Percentiles rank a stretch among this genome's conserved stretches.
Conservation (phyloP, 1,140 invertebrate genomes). For the Galleria mellonella region DNA sequence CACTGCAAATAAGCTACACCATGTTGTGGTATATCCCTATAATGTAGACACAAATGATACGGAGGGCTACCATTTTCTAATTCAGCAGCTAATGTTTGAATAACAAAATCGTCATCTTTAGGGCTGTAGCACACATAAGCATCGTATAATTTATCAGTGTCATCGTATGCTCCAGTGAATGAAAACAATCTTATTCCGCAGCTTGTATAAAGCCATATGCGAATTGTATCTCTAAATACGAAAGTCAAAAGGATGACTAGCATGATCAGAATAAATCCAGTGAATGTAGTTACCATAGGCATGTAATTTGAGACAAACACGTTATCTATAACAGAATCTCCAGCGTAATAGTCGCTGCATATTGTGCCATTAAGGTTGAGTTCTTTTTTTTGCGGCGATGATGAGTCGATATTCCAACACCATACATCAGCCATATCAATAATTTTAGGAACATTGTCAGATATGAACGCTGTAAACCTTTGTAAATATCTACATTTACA, state of each 20-base stretch:
- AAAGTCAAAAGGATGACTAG: slow-evolving; percentile 84
- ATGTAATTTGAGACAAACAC: slow-evolving; percentile 89
- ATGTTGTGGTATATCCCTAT: slow-evolving; percentile 84
- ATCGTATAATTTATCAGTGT: slow-evolving; percentile 92
- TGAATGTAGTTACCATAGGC: slow-evolving; percentile 85
- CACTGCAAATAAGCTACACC: slow-evolving; percentile 81
- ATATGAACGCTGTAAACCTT: slow-evolving; percentile 87
- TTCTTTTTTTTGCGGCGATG: slow-evolving; percentile 79
- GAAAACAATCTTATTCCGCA: slow-evolving; percentile 89
- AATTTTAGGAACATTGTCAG: slow-evolving; percentile 85
- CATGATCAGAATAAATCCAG: slow-evolving; percentile 81
- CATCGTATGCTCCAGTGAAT: slow-evolving; percentile 79
- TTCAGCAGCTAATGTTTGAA: slow-evolving; percentile 88
- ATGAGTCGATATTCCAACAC: slow-evolving; percentile 84
- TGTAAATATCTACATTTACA: slow-evolving; percentile 93
- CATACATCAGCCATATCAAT: slow-evolving; percentile 83
- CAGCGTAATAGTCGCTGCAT: slow-evolving; percentile 88
- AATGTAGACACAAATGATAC: slow-evolving; percentile 91
- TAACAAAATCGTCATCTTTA: slow-evolving; percentile 93
- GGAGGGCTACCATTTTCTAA: slow-evolving; percentile 86
- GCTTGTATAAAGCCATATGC: slow-evolving; percentile 91
- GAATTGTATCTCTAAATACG: slow-evolving; percentile 87
- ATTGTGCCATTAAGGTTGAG: slow-evolving; percentile 87
- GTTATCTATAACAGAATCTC: slow-evolving; percentile 87
- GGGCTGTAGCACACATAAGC: slow-evolving; percentile 95